Evolutionary conservation across 2,888 invertebrate genomes (phyloP).

Genomic region (Euplexia lucipara): DNA sequence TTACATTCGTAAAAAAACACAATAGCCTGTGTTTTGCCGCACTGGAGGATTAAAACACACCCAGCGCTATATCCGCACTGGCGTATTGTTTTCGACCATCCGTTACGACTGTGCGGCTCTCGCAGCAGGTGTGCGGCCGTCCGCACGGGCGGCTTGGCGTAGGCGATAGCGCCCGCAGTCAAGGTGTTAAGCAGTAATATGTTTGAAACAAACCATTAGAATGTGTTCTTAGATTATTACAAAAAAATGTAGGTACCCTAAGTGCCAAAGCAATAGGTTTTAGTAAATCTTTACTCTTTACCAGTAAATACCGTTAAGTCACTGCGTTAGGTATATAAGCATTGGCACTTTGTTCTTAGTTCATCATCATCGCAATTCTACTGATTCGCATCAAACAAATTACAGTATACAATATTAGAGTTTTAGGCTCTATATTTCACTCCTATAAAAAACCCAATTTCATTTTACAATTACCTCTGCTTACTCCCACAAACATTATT

Average conservation of each 20-base stretch:
- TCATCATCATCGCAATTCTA: slow-evolving; percentile 20
- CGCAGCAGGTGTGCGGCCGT: too few species aligned
- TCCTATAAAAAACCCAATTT: slow-evolving; percentile 74
- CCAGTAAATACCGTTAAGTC: slow-evolving; percentile 1
- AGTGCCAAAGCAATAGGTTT: slow-evolving; percentile 6
- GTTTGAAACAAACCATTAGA: slow-evolving; percentile 53
- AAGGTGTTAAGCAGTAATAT: slow-evolving; percentile 62
- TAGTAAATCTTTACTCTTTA: not conserved
- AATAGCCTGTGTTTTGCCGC: too few species aligned
- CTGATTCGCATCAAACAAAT: slow-evolving; percentile 49
- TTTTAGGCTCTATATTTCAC: slow-evolving; percentile 68
- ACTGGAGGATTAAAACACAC: too few species aligned
- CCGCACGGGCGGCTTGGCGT: too few species aligned
- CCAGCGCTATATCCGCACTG: too few species aligned
- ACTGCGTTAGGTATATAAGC: not conserved
- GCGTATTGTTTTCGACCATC: too few species aligned
- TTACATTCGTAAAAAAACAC: too few species aligned
- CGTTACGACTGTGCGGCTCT: too few species aligned
- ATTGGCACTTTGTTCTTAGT: slow-evolving; percentile 11
- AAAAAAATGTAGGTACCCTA: not conserved
- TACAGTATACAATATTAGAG: slow-evolving; percentile 60
- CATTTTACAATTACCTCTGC: slow-evolving; percentile 65
- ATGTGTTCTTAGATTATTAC: slow-evolving; percentile 5
- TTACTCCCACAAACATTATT: slow-evolving; percentile 70
- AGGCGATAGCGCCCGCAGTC: too few species aligned